A percentile compares a stretch with the other conserved stretches of the same genome.
Evolutionary conservation across 2,113 vertebrate species (phyloP).

Genomic region (Grallaria varia): DNA sequence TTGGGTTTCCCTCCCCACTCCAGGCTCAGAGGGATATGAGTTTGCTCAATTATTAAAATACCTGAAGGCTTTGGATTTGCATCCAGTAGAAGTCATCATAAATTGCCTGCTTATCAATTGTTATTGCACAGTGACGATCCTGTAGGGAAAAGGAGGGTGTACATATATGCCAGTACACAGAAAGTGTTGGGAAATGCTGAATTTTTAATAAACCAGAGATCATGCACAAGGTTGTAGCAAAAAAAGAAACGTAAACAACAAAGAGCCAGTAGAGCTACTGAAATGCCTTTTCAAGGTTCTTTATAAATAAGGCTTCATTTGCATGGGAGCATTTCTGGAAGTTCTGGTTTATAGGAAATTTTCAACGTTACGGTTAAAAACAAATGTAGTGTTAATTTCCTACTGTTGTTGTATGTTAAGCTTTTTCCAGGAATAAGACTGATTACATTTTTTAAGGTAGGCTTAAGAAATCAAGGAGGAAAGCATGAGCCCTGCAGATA

Average conservation of each 20-base stretch:
- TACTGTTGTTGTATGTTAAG: background rate
- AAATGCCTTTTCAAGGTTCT: background rate
- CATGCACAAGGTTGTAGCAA: background rate
- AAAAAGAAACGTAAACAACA: background rate
- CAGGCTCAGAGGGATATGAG: background rate
- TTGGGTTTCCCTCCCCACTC: background rate
- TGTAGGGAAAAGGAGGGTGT: background rate
- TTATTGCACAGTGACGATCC: background rate
- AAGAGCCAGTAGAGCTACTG: background rate
- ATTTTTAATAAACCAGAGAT: background rate
- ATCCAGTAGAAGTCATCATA: background rate
- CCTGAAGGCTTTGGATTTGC: background rate
- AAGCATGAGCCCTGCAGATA: background rate
- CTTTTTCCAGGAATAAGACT: background rate
- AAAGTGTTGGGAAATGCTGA: background rate
- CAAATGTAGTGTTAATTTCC: background rate
- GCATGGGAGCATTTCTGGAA: background rate
- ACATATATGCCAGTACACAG: background rate
- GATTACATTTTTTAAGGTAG: background rate
- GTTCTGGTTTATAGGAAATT: background rate
- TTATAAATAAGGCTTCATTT: background rate
- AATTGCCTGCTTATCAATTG: background rate
- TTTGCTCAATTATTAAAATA: slow-evolving; percentile 26
- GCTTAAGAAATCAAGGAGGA: background rate
- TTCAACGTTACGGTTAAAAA: background rate